Conservation (phyloP, 2,113 vertebrate species). For the Petrocephalus microphthalmus region DNA sequence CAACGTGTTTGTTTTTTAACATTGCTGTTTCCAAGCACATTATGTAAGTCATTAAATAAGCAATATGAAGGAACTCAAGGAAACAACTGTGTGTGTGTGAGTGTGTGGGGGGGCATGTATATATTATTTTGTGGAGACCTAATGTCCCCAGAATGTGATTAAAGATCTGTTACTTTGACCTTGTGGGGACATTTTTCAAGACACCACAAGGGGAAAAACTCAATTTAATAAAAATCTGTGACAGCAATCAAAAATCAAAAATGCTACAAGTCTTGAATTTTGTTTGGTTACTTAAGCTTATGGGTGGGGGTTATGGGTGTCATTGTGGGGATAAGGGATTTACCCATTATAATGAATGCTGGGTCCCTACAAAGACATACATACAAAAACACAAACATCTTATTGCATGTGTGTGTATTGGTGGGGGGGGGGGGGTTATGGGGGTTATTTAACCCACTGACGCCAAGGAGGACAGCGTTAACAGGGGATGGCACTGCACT, state of each 20-base stretch:
- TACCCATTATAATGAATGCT: not conserved
- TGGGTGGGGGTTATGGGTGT: not conserved
- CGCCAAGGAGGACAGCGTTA: not conserved
- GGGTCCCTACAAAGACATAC: not conserved
- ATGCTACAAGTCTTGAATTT: not conserved
- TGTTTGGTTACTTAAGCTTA: not conserved
- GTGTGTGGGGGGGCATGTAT: not conserved
- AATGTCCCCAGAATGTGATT: not conserved
- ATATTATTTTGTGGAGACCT: not conserved
- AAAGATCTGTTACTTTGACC: not conserved
- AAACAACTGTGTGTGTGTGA: not conserved
- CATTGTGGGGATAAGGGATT: not conserved
- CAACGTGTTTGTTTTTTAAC: not conserved
- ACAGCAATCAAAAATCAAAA: not conserved
- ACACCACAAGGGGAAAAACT: not conserved
- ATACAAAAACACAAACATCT: not conserved
- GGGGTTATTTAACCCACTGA: not conserved
- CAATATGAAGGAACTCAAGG: not conserved
- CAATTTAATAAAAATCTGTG: not conserved
- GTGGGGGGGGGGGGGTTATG: not conserved
- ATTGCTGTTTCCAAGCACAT: not conserved
- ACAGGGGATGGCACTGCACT: not conserved
- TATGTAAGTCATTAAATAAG: not conserved
- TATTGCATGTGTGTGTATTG: not conserved
- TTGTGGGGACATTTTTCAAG: not conserved